Evolutionary conservation across 1,140 invertebrate species (phyloP), one percentile per base, ranked within the genome.

Genomic region (Arion vulgaris): DNA sequence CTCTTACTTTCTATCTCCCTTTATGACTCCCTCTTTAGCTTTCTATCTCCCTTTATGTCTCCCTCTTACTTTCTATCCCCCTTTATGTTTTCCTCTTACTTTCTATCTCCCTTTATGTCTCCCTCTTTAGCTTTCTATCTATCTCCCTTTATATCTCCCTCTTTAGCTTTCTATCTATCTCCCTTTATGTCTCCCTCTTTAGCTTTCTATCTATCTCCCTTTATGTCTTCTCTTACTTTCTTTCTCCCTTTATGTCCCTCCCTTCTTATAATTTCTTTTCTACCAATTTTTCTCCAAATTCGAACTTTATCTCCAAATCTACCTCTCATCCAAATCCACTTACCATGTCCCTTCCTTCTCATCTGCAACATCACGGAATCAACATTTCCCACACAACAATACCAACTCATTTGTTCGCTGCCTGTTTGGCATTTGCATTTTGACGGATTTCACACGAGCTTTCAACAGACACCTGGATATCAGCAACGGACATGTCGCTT

Each of bases 11-110:
- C 5, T 23, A 23, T 15, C 26, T n/a, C n/a, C n/a, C n/a, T n/a
- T n/a, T n/a, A n/a, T n/a, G n/a, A n/a, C n/a, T 68, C 57, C 32
- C 57, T 66, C 77, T 77, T 23, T 77, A 32, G 53, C 45, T 53
- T 34, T 77, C 45, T 57, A 7, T 57, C 75, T 13, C 75, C 36
- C 32, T 39, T 41, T 39, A 9, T 39, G n/a, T n/a, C 19, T 26
- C n/a, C 62, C n/a, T 19, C n/a, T 26, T 57, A 4, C 9, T 19
- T 26, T 26, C 5, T 23, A 23, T 15, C 26, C n/a, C n/a, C n/a
- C n/a, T n/a, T n/a, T n/a, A n/a, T n/a, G n/a, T n/a, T n/a, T n/a
- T n/a, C n/a, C n/a, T n/a, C n/a, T n/a, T n/a, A n/a, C n/a, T n/a
- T n/a, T n/a, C n/a, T n/a, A n/a, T n/a, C n/a, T n/a, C n/a, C n/a